These are phyloP conservation scores for Lysiphlebus fabarum DNA, from an alignment of 1,140 invertebrate genomes.

Conservation along the genomic window DNA sequence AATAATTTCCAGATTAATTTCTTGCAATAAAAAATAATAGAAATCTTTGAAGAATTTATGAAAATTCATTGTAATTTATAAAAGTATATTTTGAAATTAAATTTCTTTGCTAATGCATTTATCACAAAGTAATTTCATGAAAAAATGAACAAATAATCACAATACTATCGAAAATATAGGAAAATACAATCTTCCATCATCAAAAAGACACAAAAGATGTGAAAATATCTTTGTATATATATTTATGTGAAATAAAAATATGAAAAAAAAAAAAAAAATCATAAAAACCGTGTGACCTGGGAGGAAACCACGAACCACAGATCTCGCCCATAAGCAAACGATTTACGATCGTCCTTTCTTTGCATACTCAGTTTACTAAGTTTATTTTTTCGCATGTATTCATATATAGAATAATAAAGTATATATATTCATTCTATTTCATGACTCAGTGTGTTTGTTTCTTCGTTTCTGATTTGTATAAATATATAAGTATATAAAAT, in stretches of 20 bases:
- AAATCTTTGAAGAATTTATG: too few species aligned
- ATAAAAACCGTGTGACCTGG: constrained; percentile 33
- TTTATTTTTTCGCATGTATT: constrained; percentile 22
- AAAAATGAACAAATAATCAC: too few species aligned
- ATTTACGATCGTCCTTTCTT: constrained; percentile 44
- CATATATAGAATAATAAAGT: constrained; percentile 5
- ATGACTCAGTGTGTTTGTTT: not conserved
- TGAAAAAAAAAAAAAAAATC: constrained; percentile 16
- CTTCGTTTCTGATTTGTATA: constrained; percentile 4
- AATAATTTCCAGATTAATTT: too few species aligned
- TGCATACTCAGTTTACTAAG: not conserved
- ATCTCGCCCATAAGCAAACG: constrained; percentile 36
- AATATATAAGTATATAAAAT: not conserved
- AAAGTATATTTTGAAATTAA: too few species aligned
- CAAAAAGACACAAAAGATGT: constrained; percentile 17
- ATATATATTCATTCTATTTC: constrained; percentile 6
- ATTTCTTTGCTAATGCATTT: too few species aligned
- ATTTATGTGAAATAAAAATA: not conserved
- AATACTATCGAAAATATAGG: constrained; percentile 9
- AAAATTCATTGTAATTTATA: too few species aligned
- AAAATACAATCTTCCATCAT: constrained; percentile 7
- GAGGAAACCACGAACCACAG: constrained; percentile 44
- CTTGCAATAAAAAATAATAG: too few species aligned
- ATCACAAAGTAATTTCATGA: too few species aligned
- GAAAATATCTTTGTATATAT: not conserved